phyloP scores from a whole-genome alignment of 2,797 vertebrate species.

The Anolis apletophallus region DNA sequence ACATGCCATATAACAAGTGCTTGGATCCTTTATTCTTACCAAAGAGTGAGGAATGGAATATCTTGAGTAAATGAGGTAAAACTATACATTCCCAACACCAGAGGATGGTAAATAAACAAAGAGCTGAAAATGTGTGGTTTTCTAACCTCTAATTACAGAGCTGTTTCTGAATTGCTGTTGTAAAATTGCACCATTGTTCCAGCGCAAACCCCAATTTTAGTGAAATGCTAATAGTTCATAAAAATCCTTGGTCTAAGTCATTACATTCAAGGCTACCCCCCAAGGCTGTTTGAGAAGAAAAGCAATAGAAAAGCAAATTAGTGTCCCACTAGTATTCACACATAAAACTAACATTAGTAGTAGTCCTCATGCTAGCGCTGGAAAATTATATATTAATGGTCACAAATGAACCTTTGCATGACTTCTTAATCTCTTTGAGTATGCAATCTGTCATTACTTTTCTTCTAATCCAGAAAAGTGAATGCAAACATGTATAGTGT shows the following conservation, averaged over 20 bases:
- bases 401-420: not conserved
- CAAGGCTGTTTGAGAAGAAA: not conserved
- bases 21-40: conserved; percentile 46
- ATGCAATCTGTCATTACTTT: not conserved
- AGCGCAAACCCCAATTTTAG: not conserved
- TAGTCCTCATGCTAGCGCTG: not conserved
- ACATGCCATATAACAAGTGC: conserved; percentile 19
- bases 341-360: not conserved
- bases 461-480: not conserved
- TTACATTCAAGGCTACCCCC: not conserved
- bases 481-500: not conserved
- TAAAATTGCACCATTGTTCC: not conserved
- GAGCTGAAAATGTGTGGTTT: not conserved
- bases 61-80: not conserved
- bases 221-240: not conserved
- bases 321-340: not conserved
- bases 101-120: not conserved
- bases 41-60: conserved; percentile 31
- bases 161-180: not conserved
- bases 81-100: conserved; percentile 7
- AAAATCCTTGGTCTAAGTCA: not conserved
- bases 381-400: conserved; percentile 5
- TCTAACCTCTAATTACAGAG: not conserved
- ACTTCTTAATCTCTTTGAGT: not conserved
- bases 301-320: not conserved